Evolutionary conservation across 2,888 invertebrate genomes (phyloP).

Genomic region (Atethmia centrago): DNA sequence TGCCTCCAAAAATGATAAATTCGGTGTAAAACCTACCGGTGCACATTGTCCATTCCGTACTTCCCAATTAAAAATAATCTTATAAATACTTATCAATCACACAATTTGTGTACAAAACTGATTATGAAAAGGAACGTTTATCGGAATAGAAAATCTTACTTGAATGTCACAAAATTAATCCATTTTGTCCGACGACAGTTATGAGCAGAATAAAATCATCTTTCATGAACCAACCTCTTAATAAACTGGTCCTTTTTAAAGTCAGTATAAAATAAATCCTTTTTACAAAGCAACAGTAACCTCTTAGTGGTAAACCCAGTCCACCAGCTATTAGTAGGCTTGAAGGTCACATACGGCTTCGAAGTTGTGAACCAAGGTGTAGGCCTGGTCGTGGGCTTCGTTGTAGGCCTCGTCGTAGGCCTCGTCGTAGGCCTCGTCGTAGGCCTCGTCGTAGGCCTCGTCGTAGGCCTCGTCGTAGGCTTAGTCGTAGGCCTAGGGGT

Average conservation of each 20-base stretch:
- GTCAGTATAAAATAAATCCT: constrained; percentile 30
- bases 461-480: constrained; percentile 70
- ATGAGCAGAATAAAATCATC: neutral
- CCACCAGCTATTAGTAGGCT: constrained; percentile 74
- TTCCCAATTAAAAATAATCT: neutral
- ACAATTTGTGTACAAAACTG: constrained; percentile 33
- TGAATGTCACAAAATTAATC: neutral
- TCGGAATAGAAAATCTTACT: neutral
- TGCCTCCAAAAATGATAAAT: neutral
- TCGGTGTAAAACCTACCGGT: neutral
- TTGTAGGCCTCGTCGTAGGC: constrained; percentile 51
- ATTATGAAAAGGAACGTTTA: constrained; percentile 19
- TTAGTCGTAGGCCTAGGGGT: constrained; percentile 59
- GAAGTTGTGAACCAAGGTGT: constrained; percentile 59
- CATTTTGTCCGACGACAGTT: neutral
- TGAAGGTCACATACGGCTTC: constrained; percentile 67
- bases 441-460: constrained; percentile 46
- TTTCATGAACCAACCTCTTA: neutral
- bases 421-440: constrained; percentile 69
- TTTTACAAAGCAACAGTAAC: constrained; percentile 73
- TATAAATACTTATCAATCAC: neutral
- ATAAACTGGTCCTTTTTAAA: constrained; percentile 19
- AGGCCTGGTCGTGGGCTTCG: constrained; percentile 69
- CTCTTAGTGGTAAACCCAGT: constrained; percentile 75
- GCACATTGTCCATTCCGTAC: neutral